Percentiles rank a stretch among this genome's conserved stretches.
Evolutionary conservation across 2,113 vertebrate species (phyloP).

Genomic region (Murina feae): DNA sequence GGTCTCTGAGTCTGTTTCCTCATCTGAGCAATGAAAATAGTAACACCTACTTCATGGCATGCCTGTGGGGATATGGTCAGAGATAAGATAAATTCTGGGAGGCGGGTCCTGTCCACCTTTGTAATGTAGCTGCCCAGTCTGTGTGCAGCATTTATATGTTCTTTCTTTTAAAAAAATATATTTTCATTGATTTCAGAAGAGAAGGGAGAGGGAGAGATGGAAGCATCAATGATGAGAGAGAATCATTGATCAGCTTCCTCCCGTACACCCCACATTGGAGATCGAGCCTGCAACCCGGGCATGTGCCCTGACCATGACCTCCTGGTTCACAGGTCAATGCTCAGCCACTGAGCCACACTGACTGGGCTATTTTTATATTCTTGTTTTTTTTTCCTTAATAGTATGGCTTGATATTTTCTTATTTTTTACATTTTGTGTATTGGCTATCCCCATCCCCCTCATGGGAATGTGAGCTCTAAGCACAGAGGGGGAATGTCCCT

Average conservation of each 20-base stretch:
- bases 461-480: neutral
- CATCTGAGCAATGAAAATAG: neutral
- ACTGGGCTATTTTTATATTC: no score
- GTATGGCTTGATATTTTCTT: neutral
- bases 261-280: no score
- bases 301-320: no score
- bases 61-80: neutral
- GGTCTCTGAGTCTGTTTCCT: neutral
- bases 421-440: neutral
- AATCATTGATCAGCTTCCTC: no score
- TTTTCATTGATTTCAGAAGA: no score
- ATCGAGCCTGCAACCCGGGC: no score
- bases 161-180: no score
- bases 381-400: neutral
- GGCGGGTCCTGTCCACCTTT: fast-evolving
- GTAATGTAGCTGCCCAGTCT: neutral
- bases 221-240: no score
- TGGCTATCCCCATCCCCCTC: neutral
- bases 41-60: neutral
- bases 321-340: no score
- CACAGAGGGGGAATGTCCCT: neutral
- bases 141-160: neutral
- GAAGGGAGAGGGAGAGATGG: no score
- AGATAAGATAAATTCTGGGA: neutral
- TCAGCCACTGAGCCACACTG: no score